Conservation (phyloP, 1,140 invertebrate genomes). For the Conus betulinus region DNA sequence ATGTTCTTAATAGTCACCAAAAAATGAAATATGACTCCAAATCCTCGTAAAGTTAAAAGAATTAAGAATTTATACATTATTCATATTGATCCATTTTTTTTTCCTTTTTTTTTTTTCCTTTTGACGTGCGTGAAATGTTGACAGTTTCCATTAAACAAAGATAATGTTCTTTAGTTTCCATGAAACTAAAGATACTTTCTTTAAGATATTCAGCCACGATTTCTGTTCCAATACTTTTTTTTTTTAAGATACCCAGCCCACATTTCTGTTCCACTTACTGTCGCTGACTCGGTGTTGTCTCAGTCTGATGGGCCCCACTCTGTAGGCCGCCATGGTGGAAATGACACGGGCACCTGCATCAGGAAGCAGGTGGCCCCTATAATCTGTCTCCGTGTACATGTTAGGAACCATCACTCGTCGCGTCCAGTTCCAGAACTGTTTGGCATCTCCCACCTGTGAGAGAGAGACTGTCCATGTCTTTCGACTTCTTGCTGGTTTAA, state of each 20-base stretch:
- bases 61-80: no score
- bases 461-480: no score
- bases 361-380: conserved; percentile 36
- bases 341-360: conserved; percentile 46
- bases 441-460: neutral
- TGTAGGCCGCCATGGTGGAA: conserved; percentile 54
- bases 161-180: neutral
- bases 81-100: no score
- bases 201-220: neutral
- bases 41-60: no score
- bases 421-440: conserved; percentile 59
- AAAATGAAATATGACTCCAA: no score
- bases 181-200: neutral
- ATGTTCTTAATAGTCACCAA: no score
- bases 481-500: no score
- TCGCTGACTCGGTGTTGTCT: conserved; percentile 60
- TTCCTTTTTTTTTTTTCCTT: no score
- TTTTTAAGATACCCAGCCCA: neutral
- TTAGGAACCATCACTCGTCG: conserved; percentile 49
- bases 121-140: no score
- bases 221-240: neutral
- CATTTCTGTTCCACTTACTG: conserved; percentile 42
- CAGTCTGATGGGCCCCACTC: conserved; percentile 61
- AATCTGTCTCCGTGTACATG: conserved; percentile 55
- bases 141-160: no score